Evolutionary conservation across 2,888 invertebrate genomes (phyloP), one percentile per base, ranked within the genome.

Genomic region (Caenorhabditis zanzibari): DNA sequence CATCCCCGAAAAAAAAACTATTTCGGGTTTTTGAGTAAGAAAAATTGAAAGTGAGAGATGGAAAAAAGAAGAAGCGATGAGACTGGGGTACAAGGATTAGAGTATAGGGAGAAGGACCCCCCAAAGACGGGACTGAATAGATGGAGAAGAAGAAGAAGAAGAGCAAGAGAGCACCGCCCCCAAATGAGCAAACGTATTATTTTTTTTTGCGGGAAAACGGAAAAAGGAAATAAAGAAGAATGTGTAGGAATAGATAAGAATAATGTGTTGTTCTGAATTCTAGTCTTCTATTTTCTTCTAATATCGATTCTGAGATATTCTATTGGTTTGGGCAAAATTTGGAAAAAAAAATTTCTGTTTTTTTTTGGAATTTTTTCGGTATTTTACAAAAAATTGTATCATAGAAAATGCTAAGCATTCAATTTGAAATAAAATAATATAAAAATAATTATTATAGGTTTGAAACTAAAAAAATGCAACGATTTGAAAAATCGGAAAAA

Each of bases 21-120:
- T 58, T 6, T 32, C 26, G 28, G 16, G 38, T n/a, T 73, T 56
- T n/a, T 74, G 64, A 66, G 56, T 64, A 75, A 66, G 66, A 75
- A 75, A 75, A 75, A 66, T 75, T 54, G 49, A 63, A 75, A 44
- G 19, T 19, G 47, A 14, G 44, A 47, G 47, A 47, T 47, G 47
- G 56, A 14, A 10, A 28, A 32, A 41, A 19, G 41, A n/a, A 12
- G 56, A 38, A 38, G 38, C 32, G 32, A 32, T 32, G 32, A 12
- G 38, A 38, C 38, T 38, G 56, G n/a, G 75, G 75, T 74, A 22
- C 41, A 58, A 66, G 75, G 75, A 66, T 75, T 66, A 75, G 24
- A 47, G 47, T 19, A 47, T n/a, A 19, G 66, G 44, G n/a, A 16
- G 38, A 35, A 26, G 56, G 52, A 64, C 47, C 68, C 19, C 52